Conservation (phyloP, 2,888 invertebrate species). For the Cerastis rubricosa region DNA sequence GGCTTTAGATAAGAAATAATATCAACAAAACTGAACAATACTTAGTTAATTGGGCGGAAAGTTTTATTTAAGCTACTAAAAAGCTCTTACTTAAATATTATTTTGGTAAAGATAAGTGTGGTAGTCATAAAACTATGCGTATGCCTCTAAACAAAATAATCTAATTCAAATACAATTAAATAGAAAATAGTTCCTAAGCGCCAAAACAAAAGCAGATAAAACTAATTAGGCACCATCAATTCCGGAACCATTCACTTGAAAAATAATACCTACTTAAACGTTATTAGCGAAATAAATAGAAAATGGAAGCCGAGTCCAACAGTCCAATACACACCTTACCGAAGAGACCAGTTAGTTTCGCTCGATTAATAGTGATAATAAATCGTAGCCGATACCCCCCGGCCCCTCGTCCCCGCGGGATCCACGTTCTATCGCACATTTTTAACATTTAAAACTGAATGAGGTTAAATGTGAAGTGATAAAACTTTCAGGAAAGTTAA, state of each 20-base stretch:
- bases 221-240: constrained; percentile 35
- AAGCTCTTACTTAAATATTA: not conserved
- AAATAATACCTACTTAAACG: constrained; percentile 50
- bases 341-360: constrained; percentile 73
- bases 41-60: not conserved
- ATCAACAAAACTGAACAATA: not conserved
- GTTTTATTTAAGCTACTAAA: not conserved
- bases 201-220: constrained; percentile 26
- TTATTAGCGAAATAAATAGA: constrained; percentile 48
- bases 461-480: constrained; percentile 75
- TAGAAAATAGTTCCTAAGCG: not conserved
- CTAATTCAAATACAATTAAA: not conserved
- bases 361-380: constrained; percentile 77
- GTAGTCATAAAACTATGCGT: constrained; percentile 1
- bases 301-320: constrained; percentile 43
- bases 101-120: constrained; percentile 3
- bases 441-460: constrained; percentile 75
- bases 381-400: constrained; percentile 72
- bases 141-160: not conserved
- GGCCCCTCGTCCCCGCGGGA: constrained; percentile 50
- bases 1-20: constrained; percentile 18
- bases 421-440: constrained; percentile 71
- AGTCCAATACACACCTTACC: constrained; percentile 62
- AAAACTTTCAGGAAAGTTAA: constrained; percentile 79
- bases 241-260: constrained; percentile 9